Evolutionary conservation across 1,140 invertebrate species (phyloP).

Genomic region (Mamestra configurata): DNA sequence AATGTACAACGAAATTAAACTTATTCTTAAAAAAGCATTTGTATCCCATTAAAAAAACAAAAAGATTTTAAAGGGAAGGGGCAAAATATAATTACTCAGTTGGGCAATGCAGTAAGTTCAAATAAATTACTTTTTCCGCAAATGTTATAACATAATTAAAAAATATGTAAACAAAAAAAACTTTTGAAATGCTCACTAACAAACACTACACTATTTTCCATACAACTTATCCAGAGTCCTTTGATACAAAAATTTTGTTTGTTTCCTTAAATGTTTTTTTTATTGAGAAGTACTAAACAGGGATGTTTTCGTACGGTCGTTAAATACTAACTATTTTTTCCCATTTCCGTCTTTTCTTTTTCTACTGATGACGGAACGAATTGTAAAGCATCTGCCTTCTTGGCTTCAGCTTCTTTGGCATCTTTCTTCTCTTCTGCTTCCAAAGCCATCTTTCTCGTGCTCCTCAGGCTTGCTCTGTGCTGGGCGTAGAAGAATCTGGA

Average conservation of each 20-base stretch:
- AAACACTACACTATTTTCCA: no score
- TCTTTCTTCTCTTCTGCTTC: conserved; percentile 81
- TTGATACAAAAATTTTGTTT: not conserved
- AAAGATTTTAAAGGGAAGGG: no score
- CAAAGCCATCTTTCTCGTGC: conserved; percentile 73
- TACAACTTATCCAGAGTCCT: not conserved
- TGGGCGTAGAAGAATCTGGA: conserved; percentile 75
- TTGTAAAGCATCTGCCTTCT: conserved; percentile 24
- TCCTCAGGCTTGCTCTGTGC: conserved; percentile 66
- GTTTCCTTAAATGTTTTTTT: not conserved
- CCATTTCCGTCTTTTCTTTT: conserved; percentile 12
- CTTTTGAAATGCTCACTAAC: no score
- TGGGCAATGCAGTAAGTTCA: no score
- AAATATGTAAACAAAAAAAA: no score
- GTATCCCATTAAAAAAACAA: not conserved
- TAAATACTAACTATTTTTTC: conserved; percentile 26
- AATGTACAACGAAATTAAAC: conserved; percentile 5
- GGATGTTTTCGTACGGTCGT: not conserved
- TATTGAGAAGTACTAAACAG: not conserved
- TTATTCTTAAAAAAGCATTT: not conserved
- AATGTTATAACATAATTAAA: no score
- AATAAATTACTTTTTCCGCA: no score
- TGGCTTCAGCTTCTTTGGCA: conserved; percentile 50
- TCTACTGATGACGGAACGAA: conserved; percentile 19
- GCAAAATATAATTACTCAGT: no score